Evolutionary conservation across 2,113 vertebrate genomes (phyloP).

Genomic region (Gadus macrocephalus): DNA sequence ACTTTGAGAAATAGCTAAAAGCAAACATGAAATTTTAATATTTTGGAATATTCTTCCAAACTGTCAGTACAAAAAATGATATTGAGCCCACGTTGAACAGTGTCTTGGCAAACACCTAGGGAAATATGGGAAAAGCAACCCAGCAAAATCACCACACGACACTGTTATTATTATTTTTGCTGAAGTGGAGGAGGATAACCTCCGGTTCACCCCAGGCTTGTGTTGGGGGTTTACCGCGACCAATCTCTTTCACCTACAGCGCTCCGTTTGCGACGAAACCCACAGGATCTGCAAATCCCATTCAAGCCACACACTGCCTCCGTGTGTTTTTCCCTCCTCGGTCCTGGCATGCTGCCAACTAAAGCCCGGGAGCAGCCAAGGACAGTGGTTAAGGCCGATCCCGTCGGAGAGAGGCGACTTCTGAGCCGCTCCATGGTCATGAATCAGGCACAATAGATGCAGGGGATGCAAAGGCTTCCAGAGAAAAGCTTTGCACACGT

Average conservation of each 20-base stretch:
- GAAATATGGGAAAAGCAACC: not conserved
- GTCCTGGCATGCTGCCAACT: not conserved
- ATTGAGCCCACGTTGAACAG: too few species aligned
- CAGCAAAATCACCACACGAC: not conserved
- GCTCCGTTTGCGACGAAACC: not conserved
- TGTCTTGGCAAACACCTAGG: too few species aligned
- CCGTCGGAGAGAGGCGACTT: not conserved
- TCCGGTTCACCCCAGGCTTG: not conserved
- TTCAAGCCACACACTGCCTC: not conserved
- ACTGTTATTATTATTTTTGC: not conserved
- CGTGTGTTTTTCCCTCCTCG: not conserved
- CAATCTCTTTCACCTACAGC: not conserved
- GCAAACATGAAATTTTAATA: too few species aligned
- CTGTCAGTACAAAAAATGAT: too few species aligned
- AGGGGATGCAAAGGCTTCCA: not conserved
- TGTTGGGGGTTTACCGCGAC: not conserved
- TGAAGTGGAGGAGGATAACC: not conserved
- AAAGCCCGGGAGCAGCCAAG: conserved; percentile 1
- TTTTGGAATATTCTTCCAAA: too few species aligned
- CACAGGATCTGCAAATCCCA: not conserved
- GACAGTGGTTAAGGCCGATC: not conserved
- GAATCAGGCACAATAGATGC: not conserved
- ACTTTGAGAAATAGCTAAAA: too few species aligned
- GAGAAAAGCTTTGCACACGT: not conserved
- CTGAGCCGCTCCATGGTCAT: not conserved